These are phyloP conservation scores for Raja brachyura DNA, from an alignment of 2,113 vertebrate genomes.

Conservation along the genomic window DNA sequence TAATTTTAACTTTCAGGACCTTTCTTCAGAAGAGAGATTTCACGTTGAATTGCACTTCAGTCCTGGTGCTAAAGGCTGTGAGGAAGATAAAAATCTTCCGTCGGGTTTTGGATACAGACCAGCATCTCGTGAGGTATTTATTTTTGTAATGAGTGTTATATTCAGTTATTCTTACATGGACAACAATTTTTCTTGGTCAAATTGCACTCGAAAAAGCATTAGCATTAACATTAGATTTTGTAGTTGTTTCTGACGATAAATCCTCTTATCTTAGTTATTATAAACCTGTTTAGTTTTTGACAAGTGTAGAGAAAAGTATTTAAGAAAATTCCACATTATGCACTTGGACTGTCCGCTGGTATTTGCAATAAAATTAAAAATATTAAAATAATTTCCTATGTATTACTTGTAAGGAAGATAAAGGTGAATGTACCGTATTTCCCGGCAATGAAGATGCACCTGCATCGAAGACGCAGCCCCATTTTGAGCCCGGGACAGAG, in stretches of 20 bases:
- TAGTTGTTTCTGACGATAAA: not conserved
- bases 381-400: too few species aligned
- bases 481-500: too few species aligned
- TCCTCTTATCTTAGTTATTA: not conserved
- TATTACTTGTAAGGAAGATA: not conserved
- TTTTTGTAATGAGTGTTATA: not conserved
- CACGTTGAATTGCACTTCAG: slow-evolving; percentile 85
- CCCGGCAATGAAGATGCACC: too few species aligned
- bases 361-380: not conserved
- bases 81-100: slow-evolving; percentile 81
- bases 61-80: slow-evolving; percentile 83
- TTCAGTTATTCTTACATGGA: not conserved
- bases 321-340: not conserved
- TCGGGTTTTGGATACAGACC: slow-evolving; percentile 83
- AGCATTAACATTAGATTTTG: not conserved
- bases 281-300: not conserved
- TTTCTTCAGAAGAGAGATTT: slow-evolving; percentile 79
- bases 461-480: too few species aligned
- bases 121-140: slow-evolving; percentile 75
- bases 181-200: not conserved
- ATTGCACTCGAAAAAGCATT: not conserved
- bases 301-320: not conserved
- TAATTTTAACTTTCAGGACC: slow-evolving; percentile 58
- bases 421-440: not conserved
- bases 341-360: not conserved